Conservation (phyloP, 1,140 invertebrate genomes). For the Nasonia vitripennis region DNA sequence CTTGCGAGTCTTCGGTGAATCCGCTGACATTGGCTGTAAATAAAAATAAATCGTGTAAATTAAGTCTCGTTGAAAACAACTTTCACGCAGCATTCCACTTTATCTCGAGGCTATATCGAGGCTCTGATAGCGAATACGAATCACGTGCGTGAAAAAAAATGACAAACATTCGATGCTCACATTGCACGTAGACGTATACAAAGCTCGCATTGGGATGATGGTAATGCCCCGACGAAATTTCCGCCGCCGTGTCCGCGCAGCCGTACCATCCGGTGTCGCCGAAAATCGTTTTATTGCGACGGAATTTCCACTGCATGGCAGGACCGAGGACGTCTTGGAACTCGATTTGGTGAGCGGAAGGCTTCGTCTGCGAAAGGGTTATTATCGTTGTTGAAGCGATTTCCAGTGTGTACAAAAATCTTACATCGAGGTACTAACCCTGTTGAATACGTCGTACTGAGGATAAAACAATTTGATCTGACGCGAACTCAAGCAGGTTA, state of each 20-base stretch:
- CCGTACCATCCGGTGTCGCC: background rate
- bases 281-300: background rate
- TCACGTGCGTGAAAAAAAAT: background rate
- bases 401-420: background rate
- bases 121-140: background rate
- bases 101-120: background rate
- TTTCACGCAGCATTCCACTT: background rate
- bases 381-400: background rate
- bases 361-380: background rate
- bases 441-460: background rate
- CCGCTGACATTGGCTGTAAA: background rate
- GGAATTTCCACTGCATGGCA: background rate
- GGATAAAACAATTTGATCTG: background rate
- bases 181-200: background rate
- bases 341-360: background rate
- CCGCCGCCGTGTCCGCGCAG: background rate
- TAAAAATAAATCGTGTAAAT: background rate
- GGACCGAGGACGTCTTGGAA: background rate
- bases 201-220: background rate
- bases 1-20: background rate
- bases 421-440: background rate
- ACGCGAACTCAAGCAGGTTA: background rate
- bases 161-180: background rate
- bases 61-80: background rate
- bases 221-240: background rate